Evolutionary conservation across 1,140 invertebrate species (phyloP).

Genomic region (Gonioctena quinquepunctata): DNA sequence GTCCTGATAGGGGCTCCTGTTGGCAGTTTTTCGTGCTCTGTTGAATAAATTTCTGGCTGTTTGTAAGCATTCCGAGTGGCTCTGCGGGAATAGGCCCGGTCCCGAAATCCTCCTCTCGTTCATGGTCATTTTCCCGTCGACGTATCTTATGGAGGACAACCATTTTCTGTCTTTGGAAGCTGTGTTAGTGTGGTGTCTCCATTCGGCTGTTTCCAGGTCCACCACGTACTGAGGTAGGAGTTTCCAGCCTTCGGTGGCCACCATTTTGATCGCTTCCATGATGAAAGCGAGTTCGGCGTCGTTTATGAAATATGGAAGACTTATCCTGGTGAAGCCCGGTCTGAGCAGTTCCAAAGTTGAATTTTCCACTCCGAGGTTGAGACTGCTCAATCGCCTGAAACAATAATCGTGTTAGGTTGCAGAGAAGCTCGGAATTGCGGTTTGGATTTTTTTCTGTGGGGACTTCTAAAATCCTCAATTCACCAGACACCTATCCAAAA

Average conservation of each 20-base stretch:
- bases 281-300: conserved; percentile 81
- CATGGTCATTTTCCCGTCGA: conserved; percentile 74
- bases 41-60: conserved; percentile 79
- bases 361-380: conserved; percentile 66
- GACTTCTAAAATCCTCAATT: too few species aligned
- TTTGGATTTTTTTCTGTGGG: too few species aligned
- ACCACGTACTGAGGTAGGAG: conserved; percentile 85
- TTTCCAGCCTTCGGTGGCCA: conserved; percentile 88
- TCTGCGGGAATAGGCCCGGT: conserved; percentile 70
- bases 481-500: too few species aligned
- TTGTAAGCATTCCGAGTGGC: conserved; percentile 75
- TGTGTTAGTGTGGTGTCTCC: conserved; percentile 81
- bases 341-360: conserved; percentile 74
- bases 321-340: conserved; percentile 85
- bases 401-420: too few species aligned
- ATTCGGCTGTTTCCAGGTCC: conserved; percentile 87
- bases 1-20: conserved; percentile 73
- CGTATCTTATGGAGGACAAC: conserved; percentile 77
- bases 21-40: conserved; percentile 75
- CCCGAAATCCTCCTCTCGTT: conserved; percentile 71
- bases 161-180: conserved; percentile 82
- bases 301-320: conserved; percentile 83
- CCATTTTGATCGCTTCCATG: conserved; percentile 82
- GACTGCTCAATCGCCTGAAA: conserved; percentile 62
- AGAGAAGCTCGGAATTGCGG: too few species aligned